Base-by-base conservation (phyloP, 2,113 vertebrate species). In the Scopus umbretta region DNA sequence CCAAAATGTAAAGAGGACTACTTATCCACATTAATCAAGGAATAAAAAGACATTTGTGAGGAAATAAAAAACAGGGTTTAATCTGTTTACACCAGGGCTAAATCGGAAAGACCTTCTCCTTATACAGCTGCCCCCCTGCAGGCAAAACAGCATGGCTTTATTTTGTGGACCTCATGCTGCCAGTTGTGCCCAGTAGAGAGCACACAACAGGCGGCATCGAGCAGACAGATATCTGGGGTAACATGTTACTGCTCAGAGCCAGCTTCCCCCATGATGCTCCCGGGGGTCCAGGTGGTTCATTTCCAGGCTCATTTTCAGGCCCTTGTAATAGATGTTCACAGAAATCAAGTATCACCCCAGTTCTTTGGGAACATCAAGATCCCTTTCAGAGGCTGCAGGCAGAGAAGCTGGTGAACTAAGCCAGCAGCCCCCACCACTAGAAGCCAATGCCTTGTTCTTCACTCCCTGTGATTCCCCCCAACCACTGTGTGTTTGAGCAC, bases 151-250 rank as follows among this genome's bases (percentile, higher is more conserved):
- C 67, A 67, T 0, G 1, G 84, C 72, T 86, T 63, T 13, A 19
- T 63, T 83, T 62, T 55, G 30, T 22, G 58, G 52, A 45, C n/a
- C 13, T 67, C 11, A 15, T 30, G n/a, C 47, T 86, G 34, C 71
- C 72, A 32, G 18, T 34, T 55, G 76, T 80, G 53, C 43, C 38
- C 66, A 36, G 43, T 19, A 49, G 36, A 65, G 45, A 74, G 25
- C 26, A 32, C 0, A 1, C 6, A 27, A 65, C 2, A 1, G 34
- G 66, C 56, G 88, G 47, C 25, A 49, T 2, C 1, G 4, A 70
- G 53, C 43, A 81, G 25, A 32, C 1, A 42, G 45, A 5, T 7
- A 79, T 6, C 13, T 40, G 20, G 13, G 21, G 17, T 55, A 75
- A 71, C 25, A 12, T 1, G 9, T 29, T 25, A 43, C 34, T 58